Evolutionary conservation across 2,888 invertebrate species (phyloP).

Genomic region (Aleiodes testaceus): DNA sequence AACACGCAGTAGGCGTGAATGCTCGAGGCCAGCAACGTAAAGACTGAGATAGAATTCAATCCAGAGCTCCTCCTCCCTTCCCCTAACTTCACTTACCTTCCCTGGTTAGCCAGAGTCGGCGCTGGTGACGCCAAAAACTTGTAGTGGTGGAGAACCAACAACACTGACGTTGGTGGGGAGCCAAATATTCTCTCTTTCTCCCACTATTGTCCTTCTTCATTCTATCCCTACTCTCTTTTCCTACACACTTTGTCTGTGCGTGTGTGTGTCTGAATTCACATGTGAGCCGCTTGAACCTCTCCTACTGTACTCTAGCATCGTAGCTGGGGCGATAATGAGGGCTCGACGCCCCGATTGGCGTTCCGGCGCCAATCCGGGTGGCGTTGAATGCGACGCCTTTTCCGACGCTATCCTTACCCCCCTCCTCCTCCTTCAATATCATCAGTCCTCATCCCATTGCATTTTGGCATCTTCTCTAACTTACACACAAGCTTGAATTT

Average conservation of each 20-base stretch:
- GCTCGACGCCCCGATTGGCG: slow-evolving; percentile 71
- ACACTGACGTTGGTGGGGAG: slow-evolving; percentile 33
- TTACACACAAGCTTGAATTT: slow-evolving; percentile 20
- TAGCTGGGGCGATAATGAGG: slow-evolving; percentile 70
- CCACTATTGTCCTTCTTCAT: slow-evolving; percentile 7
- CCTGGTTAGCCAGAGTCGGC: slow-evolving; percentile 43
- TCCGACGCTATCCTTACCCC: slow-evolving; percentile 69
- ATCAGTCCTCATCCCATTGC: slow-evolving; percentile 21
- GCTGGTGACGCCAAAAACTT: slow-evolving; percentile 37
- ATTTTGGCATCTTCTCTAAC: slow-evolving; percentile 9
- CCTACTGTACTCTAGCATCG: slow-evolving; percentile 55
- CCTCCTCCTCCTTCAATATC: slow-evolving; percentile 43
- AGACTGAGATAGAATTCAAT: slow-evolving; percentile 63
- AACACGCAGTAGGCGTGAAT: slow-evolving; percentile 72
- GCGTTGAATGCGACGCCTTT: slow-evolving; percentile 74
- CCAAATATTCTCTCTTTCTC: not conserved
- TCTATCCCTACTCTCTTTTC: not conserved
- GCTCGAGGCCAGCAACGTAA: slow-evolving; percentile 71
- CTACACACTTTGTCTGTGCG: not conserved
- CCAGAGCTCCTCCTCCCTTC: slow-evolving; percentile 69
- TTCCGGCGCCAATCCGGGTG: slow-evolving; percentile 72
- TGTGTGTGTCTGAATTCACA: not conserved
- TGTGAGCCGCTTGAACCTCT: slow-evolving; percentile 61
- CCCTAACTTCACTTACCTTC: slow-evolving; percentile 56
- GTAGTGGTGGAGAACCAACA: slow-evolving; percentile 10